Base-by-base conservation (phyloP, 2,113 vertebrate species). In the Setophaga petechia region DNA sequence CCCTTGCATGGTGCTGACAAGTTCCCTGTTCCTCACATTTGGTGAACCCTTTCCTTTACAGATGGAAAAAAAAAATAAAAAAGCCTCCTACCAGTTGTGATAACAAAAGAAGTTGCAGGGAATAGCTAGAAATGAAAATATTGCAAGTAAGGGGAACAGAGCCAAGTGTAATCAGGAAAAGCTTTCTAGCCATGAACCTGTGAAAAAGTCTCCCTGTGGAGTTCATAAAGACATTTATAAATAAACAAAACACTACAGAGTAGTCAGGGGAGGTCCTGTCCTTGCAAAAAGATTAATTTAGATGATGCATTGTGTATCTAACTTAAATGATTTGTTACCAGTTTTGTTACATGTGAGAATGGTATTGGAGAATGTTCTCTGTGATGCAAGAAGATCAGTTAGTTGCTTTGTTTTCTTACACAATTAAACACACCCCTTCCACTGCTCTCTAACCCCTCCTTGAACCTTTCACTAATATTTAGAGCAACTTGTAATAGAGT, bases 151-250 rank as follows among this genome's bases (percentile, higher is more conserved):
- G 31, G 49, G 69, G 51, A 84, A 76, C 28, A 71, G 85, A 92
- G 69, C 89, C 92, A 90, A 31, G 52, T 80, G 74, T 55, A 77
- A 93, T 95, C 88, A 86, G 46, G 74, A 89, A 46, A 92, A 75
- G 57, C 52, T 86, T 92, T 92, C 76, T 75, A 79, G 65, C 80
- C 77, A 27, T 75, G 69, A 96, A 94, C 79, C 88, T 96, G 95
- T 75, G 76, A 87, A 96, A 78, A 14, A 33, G 39, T 63, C 47
- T 90, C 94, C 69, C 86, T 44, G 57, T 41, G 52, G 93, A 93
- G 67, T 62, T 89, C 81, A 57, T 11, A 37, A 49, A 92, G 76
- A 52, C 49, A 75, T 81, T 81, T 92, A 81, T 76, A 95, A 94
- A 87, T 73, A 88, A 89, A 77, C 33, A 63, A 77, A 94, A 41